Conservation (phyloP, 2,113 vertebrate species). For the Calypte anna region DNA sequence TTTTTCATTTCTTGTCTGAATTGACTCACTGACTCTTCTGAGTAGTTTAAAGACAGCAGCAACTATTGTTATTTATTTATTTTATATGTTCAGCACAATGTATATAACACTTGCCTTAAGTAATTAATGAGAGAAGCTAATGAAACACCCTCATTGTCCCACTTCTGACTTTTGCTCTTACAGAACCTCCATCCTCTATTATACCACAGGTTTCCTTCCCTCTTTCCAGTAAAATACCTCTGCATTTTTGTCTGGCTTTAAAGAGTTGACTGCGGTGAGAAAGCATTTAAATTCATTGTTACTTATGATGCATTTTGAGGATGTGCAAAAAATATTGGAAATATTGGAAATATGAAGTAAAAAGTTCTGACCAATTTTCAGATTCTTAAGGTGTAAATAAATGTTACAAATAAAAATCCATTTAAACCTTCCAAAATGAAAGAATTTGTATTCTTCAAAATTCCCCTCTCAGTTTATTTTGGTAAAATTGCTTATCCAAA, state of each 20-base stretch:
- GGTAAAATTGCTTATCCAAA: background rate
- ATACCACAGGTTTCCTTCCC: fast-evolving
- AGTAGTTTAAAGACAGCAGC: background rate
- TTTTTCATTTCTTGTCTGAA: background rate
- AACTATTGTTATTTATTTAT: background rate
- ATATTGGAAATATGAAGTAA: background rate
- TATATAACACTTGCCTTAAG: background rate
- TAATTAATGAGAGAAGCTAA: background rate
- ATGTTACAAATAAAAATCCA: background rate
- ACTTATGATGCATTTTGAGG: background rate
- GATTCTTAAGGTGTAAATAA: background rate
- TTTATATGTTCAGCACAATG: background rate
- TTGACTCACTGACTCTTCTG: background rate
- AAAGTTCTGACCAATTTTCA: background rate
- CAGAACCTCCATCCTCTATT: background rate
- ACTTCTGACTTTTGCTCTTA: background rate
- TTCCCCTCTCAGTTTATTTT: background rate
- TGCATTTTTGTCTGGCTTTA: background rate
- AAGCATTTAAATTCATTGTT: background rate
- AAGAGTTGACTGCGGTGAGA: background rate
- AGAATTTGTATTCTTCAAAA: background rate
- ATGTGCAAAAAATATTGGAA: background rate
- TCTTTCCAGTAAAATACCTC: background rate
- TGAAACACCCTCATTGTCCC: background rate
- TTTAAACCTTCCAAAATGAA: background rate